phyloP scores from a whole-genome alignment of 2,113 vertebrate species.

The Sminthopsis crassicaudata region DNA sequence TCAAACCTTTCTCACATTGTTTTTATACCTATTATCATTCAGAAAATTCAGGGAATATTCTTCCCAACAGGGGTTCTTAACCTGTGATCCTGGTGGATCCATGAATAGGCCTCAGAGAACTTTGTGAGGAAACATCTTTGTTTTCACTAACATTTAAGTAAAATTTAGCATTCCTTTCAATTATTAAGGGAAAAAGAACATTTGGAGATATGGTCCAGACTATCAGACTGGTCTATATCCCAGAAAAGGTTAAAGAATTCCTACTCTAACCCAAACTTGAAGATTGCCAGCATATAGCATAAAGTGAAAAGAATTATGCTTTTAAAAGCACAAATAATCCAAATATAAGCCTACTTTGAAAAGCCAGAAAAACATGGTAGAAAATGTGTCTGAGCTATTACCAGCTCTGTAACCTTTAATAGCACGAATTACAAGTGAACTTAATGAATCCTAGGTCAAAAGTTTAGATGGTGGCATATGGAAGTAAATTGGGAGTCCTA shows the following conservation, averaged over 20 bases:
- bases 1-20: no score
- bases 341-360: neutral
- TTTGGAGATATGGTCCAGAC: neutral
- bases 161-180: no score
- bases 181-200: no score
- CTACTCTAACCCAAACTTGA: neutral
- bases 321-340: conserved; percentile 24
- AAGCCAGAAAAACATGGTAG: conserved; percentile 15
- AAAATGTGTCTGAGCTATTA: conserved; percentile 35
- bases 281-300: conserved; percentile 10
- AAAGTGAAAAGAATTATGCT: neutral
- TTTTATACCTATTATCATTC: no score
- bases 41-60: no score
- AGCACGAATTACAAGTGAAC: conserved; percentile 47
- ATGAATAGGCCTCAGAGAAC: no score
- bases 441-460: conserved; percentile 39
- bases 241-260: neutral
- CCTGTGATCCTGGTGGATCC: no score
- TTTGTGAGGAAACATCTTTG: no score
- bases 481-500: conserved; percentile 28
- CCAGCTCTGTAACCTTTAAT: conserved; percentile 3
- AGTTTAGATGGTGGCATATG: conserved; percentile 28
- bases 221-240: neutral
- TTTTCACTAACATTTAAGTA: no score
- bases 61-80: no score